These are phyloP conservation scores for Tachycineta bicolor DNA, from an alignment of 2,113 vertebrate species.

Conservation along the genomic window DNA sequence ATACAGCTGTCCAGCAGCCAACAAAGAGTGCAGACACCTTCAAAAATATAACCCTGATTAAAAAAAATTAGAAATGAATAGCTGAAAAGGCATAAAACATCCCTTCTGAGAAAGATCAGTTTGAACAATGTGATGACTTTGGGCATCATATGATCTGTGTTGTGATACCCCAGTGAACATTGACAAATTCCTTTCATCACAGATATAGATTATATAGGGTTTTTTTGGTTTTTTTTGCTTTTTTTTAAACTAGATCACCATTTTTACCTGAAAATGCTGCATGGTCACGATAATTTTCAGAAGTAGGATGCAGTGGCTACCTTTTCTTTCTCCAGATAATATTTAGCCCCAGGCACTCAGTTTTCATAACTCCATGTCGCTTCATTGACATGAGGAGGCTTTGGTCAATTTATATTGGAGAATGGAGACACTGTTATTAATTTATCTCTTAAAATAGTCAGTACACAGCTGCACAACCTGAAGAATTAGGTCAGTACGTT, in stretches of 20 bases:
- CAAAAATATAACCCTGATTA: slow-evolving; percentile 25
- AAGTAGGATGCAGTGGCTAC: neutral
- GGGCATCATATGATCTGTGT: neutral
- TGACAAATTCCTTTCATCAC: neutral
- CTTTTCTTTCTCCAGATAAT: neutral
- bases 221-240: neutral
- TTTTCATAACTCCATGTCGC: neutral
- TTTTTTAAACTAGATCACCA: neutral
- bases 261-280: neutral
- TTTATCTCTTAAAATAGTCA: slow-evolving; percentile 55
- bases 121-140: neutral
- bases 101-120: neutral
- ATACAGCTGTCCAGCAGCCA: slow-evolving; percentile 59
- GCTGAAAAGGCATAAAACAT: slow-evolving; percentile 20
- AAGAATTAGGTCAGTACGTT: slow-evolving; percentile 26
- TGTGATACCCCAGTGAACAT: neutral
- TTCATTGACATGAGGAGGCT: neutral
- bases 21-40: slow-evolving; percentile 50
- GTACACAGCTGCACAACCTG: slow-evolving; percentile 18
- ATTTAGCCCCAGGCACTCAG: neutral
- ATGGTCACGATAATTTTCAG: neutral
- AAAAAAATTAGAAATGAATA: neutral
- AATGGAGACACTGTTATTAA: neutral
- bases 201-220: neutral
- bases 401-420: slow-evolving; percentile 10